Evolutionary conservation across 2,113 vertebrate species (phyloP).

Genomic region (Pollachius pollachius): DNA sequence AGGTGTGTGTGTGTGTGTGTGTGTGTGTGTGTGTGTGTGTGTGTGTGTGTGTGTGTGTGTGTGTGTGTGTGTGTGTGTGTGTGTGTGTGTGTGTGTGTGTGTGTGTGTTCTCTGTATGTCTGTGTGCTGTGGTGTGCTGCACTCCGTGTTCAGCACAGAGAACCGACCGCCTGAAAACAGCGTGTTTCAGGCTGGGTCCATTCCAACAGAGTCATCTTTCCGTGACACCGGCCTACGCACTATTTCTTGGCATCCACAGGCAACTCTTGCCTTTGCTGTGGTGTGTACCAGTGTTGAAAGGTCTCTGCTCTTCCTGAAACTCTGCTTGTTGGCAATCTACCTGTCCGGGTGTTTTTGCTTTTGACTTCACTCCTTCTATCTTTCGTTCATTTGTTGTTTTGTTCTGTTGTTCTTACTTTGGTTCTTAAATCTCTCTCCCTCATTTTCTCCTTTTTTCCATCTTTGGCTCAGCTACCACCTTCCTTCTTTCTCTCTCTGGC

Average conservation of each 20-base stretch:
- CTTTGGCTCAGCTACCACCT: not conserved
- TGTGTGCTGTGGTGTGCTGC: not conserved
- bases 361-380: no score
- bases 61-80: not conserved
- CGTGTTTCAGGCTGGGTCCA: slow-evolving; percentile 30
- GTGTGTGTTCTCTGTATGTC: not conserved
- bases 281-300: not conserved
- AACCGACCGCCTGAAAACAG: slow-evolving; percentile 30
- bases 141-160: slow-evolving; percentile 2
- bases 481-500: slow-evolving; percentile 1
- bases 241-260: slow-evolving; percentile 17
- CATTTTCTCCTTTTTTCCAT: not conserved
- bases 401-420: not conserved
- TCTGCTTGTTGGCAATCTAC: no score
- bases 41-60: not conserved
- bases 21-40: not conserved
- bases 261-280: not conserved
- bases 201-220: slow-evolving; percentile 49
- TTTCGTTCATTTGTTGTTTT: not conserved
- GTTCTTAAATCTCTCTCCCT: not conserved
- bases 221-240: slow-evolving; percentile 34
- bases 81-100: not conserved
- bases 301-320: not conserved
- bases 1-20: no score
- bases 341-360: no score